Percentiles rank a stretch among this genome's conserved stretches.
Conservation (phyloP, 2,888 invertebrate species). For the Tipula helvola region DNA sequence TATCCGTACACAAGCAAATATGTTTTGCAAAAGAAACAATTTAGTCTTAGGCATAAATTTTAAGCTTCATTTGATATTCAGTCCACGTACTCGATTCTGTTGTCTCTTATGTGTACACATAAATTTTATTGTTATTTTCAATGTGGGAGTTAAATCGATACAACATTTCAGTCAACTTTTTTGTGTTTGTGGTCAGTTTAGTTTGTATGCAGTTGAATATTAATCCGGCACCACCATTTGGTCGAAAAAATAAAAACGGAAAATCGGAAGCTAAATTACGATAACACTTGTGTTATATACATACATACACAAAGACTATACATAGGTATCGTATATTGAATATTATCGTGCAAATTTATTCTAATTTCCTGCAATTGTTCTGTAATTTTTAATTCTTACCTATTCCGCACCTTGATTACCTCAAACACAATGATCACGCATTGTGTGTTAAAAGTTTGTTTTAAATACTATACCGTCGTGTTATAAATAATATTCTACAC, state of each 20-base stretch:
- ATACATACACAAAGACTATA: background rate
- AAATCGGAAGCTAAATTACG: background rate
- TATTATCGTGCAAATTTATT: background rate
- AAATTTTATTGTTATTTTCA: background rate
- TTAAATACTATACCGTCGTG: background rate
- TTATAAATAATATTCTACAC: background rate
- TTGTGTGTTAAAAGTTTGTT: background rate
- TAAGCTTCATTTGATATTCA: background rate
- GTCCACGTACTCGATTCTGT: background rate
- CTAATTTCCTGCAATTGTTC: background rate
- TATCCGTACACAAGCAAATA: too few relatives aligned
- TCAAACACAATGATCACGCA: background rate
- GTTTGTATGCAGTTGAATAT: background rate
- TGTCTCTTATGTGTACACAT: background rate
- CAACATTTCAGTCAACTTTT: background rate
- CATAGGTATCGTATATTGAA: background rate
- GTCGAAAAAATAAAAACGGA: background rate
- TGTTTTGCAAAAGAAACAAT: background rate
- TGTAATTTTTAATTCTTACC: background rate
- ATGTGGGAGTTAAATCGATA: background rate
- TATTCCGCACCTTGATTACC: background rate
- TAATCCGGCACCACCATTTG: background rate
- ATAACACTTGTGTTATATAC: background rate
- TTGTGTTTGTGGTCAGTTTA: background rate
- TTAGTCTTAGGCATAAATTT: background rate